These are phyloP conservation scores for Melinopterus prodromus DNA, from an alignment of 2,888 invertebrate species.

Conservation along the genomic window DNA sequence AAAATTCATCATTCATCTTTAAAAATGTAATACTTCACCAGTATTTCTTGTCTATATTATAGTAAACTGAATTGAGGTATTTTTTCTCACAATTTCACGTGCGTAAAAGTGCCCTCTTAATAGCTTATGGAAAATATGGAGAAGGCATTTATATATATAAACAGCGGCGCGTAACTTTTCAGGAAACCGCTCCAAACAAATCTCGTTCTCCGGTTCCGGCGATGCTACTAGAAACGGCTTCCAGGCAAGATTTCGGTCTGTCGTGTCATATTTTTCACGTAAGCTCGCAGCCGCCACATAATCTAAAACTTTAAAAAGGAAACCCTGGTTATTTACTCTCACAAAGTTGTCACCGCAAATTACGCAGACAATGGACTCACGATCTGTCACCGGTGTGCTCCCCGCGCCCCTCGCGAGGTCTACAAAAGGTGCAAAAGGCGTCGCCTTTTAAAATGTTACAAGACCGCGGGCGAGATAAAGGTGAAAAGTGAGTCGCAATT, in stretches of 20 bases:
- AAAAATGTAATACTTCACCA: no score
- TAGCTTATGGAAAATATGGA: no score
- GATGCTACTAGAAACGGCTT: not conserved
- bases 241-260: not conserved
- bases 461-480: not conserved
- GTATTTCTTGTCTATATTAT: no score
- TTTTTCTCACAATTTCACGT: no score
- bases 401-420: not conserved
- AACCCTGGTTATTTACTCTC: not conserved
- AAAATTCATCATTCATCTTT: no score
- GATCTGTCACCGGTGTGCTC: not conserved
- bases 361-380: not conserved
- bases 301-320: constrained; percentile 4
- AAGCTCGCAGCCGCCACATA: not conserved
- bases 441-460: not conserved
- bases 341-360: not conserved
- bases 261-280: not conserved
- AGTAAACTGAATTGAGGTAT: no score
- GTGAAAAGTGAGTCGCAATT: not conserved
- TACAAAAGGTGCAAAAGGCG: not conserved
- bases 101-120: no score
- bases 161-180: not conserved
- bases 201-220: not conserved
- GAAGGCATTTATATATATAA: no score
- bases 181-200: not conserved